A percentile compares a stretch with the other conserved stretches of the same genome.
phyloP scores from a whole-genome alignment of 1,140 invertebrate genomes.

The Lepidurus apus region DNA sequence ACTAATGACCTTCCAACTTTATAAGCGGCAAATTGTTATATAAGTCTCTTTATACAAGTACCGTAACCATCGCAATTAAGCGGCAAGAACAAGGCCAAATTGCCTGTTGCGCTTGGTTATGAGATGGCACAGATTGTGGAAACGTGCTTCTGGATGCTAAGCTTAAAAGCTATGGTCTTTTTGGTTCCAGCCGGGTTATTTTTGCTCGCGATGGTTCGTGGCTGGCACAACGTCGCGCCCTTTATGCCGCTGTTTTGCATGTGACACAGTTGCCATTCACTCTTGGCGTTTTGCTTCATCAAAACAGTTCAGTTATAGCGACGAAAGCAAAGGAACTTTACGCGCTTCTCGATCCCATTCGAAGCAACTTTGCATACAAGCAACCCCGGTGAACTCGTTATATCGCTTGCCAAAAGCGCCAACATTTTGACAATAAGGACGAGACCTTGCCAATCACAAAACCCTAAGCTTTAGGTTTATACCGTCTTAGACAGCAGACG shows the following conservation, averaged over 20 bases:
- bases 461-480: too few species aligned
- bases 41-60: too few species aligned
- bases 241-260: conserved; percentile 3
- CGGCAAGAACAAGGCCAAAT: too few species aligned
- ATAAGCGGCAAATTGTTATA: too few species aligned
- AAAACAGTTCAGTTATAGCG: not conserved
- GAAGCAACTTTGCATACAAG: not conserved
- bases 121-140: not conserved
- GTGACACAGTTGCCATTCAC: not conserved
- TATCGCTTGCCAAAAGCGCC: too few species aligned
- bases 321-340: not conserved
- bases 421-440: too few species aligned
- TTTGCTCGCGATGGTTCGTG: conserved; percentile 3
- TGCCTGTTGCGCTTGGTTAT: conserved; percentile 10
- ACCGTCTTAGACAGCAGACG: too few species aligned
- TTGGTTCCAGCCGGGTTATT: not conserved
- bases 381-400: too few species aligned
- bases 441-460: too few species aligned
- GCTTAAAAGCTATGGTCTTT: not conserved
- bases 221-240: not conserved
- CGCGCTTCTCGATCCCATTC: not conserved
- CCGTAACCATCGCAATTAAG: too few species aligned
- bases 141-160: not conserved
- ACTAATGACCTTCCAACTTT: too few species aligned
- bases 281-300: not conserved